Evolutionary conservation across 2,888 invertebrate genomes (phyloP), one percentile per base, ranked within the genome.

Genomic region (Dolichopus griseipennis): DNA sequence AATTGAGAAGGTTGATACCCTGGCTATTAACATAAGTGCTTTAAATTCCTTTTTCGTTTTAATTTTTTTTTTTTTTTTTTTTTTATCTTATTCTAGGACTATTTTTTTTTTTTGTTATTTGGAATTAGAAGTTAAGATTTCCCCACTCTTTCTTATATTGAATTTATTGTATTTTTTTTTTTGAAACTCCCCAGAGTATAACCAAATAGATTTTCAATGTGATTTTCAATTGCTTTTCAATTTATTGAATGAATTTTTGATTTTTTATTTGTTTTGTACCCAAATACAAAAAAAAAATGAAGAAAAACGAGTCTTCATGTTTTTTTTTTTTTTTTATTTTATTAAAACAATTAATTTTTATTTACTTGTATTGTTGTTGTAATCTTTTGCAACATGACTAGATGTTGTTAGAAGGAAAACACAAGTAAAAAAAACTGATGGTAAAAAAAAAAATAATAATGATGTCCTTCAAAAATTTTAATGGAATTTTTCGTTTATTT

Each of bases 1-100:
- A 52, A 52, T 52, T 52, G n/a, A 52, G 52, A 52, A 52, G 52
- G 52, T 52, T 52, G 52, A 52, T 52, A 52, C 52, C 52, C 52
- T 52, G 18, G 52, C 52, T 52, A 52, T 52, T 52, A 52, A 52
- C 52, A 52, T 52, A 52, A 52, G 52, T 52, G 52, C 52, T 52
- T 52, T 52, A 52, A 52, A 52, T 52, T 9, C 18, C 18, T 52
- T 52, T 6, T 52, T 52, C 12, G 9, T 52, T 52, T 15, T 52
- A 12, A 1, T 52, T 52, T 2, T 52, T n/a, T 52, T 37, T 5
- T 27, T 27, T 41, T 5, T 15, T 12, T 15, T 6, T 41, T 41
- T 41, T 41, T 41, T 15, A 6, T 12, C 8, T 41, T 41, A 15
- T 41, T 41, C 15, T 41, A 15, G 41, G 41, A 12, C 41, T 41